A percentile compares a stretch with the other conserved stretches of the same genome.
Evolutionary conservation across 2,888 invertebrate species (phyloP).

Genomic region (Strigamia crassipes): DNA sequence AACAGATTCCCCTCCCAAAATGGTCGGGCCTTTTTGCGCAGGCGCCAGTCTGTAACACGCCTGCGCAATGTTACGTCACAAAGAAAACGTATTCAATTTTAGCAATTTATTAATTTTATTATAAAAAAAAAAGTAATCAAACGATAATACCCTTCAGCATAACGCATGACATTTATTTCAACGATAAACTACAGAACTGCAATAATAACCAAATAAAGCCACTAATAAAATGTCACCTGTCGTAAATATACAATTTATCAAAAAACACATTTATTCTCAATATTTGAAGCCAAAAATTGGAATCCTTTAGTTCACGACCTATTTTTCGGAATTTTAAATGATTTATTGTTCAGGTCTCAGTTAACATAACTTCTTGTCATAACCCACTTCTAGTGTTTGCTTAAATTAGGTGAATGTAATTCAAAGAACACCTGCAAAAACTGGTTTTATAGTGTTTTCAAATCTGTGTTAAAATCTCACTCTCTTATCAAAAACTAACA

Average conservation of each 20-base stretch:
- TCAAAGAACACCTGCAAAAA: background rate
- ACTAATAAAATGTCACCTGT: background rate
- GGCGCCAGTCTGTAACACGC: background rate
- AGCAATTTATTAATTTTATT: too few relatives aligned
- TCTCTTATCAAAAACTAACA: too few relatives aligned
- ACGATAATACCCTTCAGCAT: background rate
- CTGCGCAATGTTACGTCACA: constrained; percentile 68
- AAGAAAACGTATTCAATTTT: background rate
- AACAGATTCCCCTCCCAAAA: constrained; percentile 10
- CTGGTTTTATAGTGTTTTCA: background rate
- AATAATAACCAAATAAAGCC: background rate
- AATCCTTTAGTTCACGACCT: background rate
- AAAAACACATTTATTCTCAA: background rate
- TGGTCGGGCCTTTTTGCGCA: background rate
- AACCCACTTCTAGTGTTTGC: constrained; percentile 16
- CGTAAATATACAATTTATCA: background rate
- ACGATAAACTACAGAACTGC: too few relatives aligned
- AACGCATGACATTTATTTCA: too few relatives aligned
- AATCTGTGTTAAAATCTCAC: background rate
- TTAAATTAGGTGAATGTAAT: background rate
- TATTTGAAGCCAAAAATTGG: background rate
- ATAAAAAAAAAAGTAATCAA: too few relatives aligned
- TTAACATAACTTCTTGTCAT: background rate
- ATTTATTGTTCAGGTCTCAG: background rate
- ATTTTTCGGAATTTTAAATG: background rate